Percentiles rank a stretch among this genome's conserved stretches.
phyloP scores from a whole-genome alignment of 2,113 vertebrate species.

The Zapus hudsonius region DNA sequence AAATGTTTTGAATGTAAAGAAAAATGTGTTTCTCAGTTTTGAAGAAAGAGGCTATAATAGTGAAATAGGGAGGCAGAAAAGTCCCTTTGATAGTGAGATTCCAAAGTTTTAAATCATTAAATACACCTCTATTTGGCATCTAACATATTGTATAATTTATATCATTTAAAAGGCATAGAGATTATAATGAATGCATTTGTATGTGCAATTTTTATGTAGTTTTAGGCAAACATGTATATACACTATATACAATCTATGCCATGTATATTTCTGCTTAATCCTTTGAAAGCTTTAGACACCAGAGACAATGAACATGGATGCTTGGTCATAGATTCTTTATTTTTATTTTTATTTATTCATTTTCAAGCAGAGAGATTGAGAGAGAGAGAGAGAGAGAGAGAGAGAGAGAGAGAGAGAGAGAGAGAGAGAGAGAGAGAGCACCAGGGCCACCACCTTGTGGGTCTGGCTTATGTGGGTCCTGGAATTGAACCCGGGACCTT shows the following conservation, averaged over 20 bases:
- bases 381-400: too few species aligned
- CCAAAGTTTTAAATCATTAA: background rate
- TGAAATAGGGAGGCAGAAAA: background rate
- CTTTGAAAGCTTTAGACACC: too few species aligned
- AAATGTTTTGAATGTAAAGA: background rate
- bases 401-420: too few species aligned
- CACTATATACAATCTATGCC: background rate
- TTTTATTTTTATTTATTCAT: too few species aligned
- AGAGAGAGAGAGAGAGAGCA: too few species aligned
- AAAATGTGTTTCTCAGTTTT: background rate
- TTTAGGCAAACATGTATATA: background rate
- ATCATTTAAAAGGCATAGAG: background rate
- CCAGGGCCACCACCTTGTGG: too few species aligned
- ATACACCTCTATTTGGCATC: background rate
- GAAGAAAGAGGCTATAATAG: conserved; percentile 2
- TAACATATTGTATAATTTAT: background rate
- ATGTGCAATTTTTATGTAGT: background rate
- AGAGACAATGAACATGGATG: too few species aligned
- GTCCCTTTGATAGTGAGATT: background rate
- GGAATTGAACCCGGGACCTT: too few species aligned
- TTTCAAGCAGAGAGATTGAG: too few species aligned
- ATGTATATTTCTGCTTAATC: background rate
- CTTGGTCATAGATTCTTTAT: background rate
- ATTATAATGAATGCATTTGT: background rate
- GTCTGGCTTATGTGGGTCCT: too few species aligned